phyloP scores from a whole-genome alignment of 1,140 invertebrate species.

The Drosophila tristis region DNA sequence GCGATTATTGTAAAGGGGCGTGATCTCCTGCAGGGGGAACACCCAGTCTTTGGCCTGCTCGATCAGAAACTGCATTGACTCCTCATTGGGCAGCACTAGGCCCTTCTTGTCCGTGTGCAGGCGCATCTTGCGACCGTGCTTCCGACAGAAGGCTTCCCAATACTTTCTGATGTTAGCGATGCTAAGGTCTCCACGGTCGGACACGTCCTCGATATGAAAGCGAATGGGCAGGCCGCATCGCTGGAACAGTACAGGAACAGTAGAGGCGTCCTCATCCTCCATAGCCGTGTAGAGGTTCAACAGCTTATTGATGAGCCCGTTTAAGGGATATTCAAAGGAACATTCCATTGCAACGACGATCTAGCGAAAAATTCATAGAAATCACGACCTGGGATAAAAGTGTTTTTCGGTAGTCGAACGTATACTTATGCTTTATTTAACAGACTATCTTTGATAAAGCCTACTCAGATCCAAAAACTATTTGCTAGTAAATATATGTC shows the following conservation, averaged over 20 bases:
- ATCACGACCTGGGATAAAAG: not conserved
- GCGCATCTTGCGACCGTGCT: conserved; percentile 23
- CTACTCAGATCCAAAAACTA: too few species aligned
- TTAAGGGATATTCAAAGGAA: too few species aligned
- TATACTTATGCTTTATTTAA: too few species aligned
- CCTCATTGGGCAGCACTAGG: conserved; percentile 17
- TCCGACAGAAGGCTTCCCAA: conserved; percentile 31
- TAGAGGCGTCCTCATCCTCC: not conserved
- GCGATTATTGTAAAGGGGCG: conserved; percentile 25
- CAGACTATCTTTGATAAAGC: too few species aligned
- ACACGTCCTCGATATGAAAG: conserved; percentile 27
- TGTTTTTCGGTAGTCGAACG: too few species aligned
- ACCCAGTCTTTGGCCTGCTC: conserved; percentile 29
- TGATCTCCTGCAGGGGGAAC: conserved; percentile 30
- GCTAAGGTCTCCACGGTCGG: conserved; percentile 44
- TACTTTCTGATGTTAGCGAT: conserved; percentile 21
- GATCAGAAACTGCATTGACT: conserved; percentile 24
- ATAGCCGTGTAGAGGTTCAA: conserved; percentile 32
- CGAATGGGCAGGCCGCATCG: conserved; percentile 54
- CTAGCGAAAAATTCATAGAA: not conserved
- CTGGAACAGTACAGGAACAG: not conserved
- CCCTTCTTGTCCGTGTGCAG: not conserved
- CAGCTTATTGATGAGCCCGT: conserved; percentile 24
- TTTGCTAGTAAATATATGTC: too few species aligned
- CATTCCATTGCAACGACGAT: conserved; percentile 17